Evolutionary conservation across 2,888 invertebrate species (phyloP), one percentile per base, ranked within the genome.

Genomic region (Gymnoscelis rufifasciata): DNA sequence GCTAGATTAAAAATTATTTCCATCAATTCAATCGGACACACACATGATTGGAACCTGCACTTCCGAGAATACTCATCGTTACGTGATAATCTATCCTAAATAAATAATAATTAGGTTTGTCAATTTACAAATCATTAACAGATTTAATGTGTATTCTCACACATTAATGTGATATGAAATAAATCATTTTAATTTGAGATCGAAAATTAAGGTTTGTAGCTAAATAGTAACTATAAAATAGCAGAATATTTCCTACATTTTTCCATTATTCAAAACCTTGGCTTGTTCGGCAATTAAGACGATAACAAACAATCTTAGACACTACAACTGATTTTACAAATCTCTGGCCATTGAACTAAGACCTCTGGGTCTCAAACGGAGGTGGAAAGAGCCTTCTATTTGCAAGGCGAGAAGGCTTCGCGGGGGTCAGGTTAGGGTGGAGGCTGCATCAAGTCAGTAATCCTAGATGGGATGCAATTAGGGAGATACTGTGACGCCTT

Each of bases 401-500:
- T 51, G 54, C 45, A 40, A 46, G 49, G 44, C 23, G 30, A 24
- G 42, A 39, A 51, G 50, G 47, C 41, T 30, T 30, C 35, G 27
- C 7, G 45, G 38, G 47, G 57, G 46, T 56, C 58, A 54, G 47
- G 39, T 39, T 51, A 51, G 38, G 46, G 39, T 54, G 54, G 54
- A 35, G 43, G 48, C 47, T 54, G 58, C 54, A 47, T 51, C 52
- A 54, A 37, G 38, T 54, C 51, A 52, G 52, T 54, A 52, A 51
- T 54, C 39, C 47, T 44, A 33, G 49, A 26, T 41, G 51, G 57
- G 54, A 56, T 56, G 56, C 57, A 56, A 58, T 58, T 58, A 58
- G 56, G 54, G 56, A 56, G 54, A 46, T 52, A 48, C 47, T 42
- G 51, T 51, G 52, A 51, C 46, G 55, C 51, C 44, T 48, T 52